Base-by-base conservation (phyloP, 2,888 invertebrate species). In the Beris morrisii region DNA sequence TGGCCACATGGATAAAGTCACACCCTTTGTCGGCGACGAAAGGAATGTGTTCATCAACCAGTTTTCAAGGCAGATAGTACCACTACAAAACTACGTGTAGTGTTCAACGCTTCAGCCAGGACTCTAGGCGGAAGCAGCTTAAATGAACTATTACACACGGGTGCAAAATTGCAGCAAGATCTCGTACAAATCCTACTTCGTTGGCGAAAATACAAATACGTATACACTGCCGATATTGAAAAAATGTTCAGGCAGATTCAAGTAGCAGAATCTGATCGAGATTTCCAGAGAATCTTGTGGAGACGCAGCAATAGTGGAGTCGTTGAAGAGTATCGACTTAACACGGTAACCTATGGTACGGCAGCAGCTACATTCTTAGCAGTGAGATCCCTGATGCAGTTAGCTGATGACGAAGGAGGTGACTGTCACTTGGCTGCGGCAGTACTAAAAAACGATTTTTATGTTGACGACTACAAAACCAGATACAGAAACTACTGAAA, bases 391-490 rank as follows among this genome's bases (percentile, higher is more conserved):
- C 15, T 50, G 3, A 50, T 28, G n/a, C n/a, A 46, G 15, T 11
- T 13, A 13, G 50, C 50, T 15, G 9, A n/a, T 15, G 50, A 50
- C 28, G 50, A 50, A 50, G 46, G 38, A 38, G 38, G 13, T 15
- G 13, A 46, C 15, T n/a, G n/a, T n/a, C n/a, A n/a, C n/a, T n/a
- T 4, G 22, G 13, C 13, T 22, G 52, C 22, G 4, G 28, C 11
- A 52, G 11, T 11, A 15, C 22, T 28, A 11, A 28, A 28, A 50
- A 61, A 67, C 3, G 67, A 71, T 15, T 69, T 69, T 44, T 72
- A 72, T 48, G 69, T 73, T 7, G 71, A 72, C 53, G 70, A 73
- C 53, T 69, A 11, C 67, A 68, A 53, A 11, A 31, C 4, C 58
- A 70, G 12, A 7, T 73, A 2, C 46, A 58, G 7, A 7, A 22